Base-by-base conservation (phyloP, 2,113 vertebrate genomes). In the Aix galericulata region DNA sequence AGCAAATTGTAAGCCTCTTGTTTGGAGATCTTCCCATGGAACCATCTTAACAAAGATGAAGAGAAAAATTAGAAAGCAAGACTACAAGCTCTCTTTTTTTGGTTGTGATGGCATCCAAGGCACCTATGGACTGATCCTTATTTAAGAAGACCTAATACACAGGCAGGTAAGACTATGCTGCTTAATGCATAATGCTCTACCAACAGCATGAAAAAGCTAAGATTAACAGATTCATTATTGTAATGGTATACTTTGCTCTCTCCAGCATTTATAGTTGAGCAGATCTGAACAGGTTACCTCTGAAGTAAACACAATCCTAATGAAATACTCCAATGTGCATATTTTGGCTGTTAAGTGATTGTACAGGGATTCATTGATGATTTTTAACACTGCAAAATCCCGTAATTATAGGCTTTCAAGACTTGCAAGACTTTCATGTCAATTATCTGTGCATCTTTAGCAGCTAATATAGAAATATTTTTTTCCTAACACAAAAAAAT, bases 21-120 rank as follows among this genome's bases (percentile, higher is more conserved):
- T 96, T 99, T 99, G 93, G 98, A 99, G 98, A 99, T 99, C 98
- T 99, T 99, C 96, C 99, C 99, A 84, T 99, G 99, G 98, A 99
- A 99, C 99, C 99, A 99, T 98, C 99, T 99, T 97, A 93, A 96
- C 21, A 96, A 94, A 95, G 84, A 97, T 81, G 92, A 97, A 97
- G 42, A 96, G 67, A 98, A 97, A 95, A 89, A 97, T 96, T 82
- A 95, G 83, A 92, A 96, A 94, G 66, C 82, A 94, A 88, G 96
- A 95, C 88, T 71, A 96, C 2, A 34, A 93, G 52, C 20, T 84
- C 76, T 81, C 68, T 93, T 66, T 92, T 93, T 74, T 67, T 59
- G 36, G 42, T 36, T 87, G 58, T 95, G 13, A 46, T 89, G 82
- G 79, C 44, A 93, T 42, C 75, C 48, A 81, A 93, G 90, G 22